Base-by-base conservation (phyloP, 2,888 invertebrate genomes). In the Cephus runcator region DNA sequence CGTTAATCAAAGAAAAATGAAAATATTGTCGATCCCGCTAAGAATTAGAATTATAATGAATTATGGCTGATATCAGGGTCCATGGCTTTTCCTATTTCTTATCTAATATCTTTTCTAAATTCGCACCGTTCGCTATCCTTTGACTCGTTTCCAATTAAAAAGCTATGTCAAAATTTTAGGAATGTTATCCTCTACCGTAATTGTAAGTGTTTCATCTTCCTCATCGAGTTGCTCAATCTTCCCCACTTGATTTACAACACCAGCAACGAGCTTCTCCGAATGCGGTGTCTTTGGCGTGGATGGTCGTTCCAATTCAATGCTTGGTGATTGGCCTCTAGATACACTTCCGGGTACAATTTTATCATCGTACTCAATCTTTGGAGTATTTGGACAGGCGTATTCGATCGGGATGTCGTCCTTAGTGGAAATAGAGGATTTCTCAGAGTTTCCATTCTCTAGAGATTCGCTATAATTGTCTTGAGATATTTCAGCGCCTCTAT, bases 191-290 rank as follows among this genome's bases (percentile, higher is more conserved):
- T 71, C 33, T 71, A 71, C 33, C 31, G 71, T 33, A 1, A 71
- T 74, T 0, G 34, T 36, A 12, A 74, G 30, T 12, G 36, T 34
- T 74, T 74, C 36, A 33, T 35, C 36, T 30, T 76, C 78, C 36
- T 76, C 75, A 31, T 82, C 82, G 31, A 80, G 79, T 34, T 68
- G 35, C 69, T 81, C 79, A 4, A 77, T 73, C 31, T 76, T 77
- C 12, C 69, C 79, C 12, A 80, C 80, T 68, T 78, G 77, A 77
- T 75, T 84, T 11, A 85, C 83, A 31, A 82, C 83, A 12, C 82
- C 84, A 6, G 83, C 81, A 34, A 86, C 80, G 23, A 85, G 69
- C 80, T 86, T 84, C 15, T 86, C 83, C 9, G 82, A 81, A 36
- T 81, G 79, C 56, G 83, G 81, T 31, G 80, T 85, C 73, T 85